Evolutionary conservation across 2,888 invertebrate species (phyloP).

Genomic region (Hemicrepidius hirtus): DNA sequence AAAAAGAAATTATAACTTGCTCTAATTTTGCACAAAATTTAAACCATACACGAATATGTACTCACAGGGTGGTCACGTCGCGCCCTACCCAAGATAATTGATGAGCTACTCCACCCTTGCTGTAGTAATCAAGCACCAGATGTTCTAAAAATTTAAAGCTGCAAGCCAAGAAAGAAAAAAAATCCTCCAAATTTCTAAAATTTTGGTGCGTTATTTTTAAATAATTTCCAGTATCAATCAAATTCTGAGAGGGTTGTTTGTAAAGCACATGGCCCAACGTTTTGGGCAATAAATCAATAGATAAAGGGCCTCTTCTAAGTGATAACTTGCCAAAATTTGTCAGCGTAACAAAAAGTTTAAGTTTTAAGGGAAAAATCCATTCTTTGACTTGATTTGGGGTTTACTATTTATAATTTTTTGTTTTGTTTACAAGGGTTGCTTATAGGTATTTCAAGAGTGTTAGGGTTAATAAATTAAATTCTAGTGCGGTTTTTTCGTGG

Average conservation of each 20-base stretch:
- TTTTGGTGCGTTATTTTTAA: not conserved
- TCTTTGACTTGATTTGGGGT: too few species aligned
- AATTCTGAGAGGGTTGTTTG: not conserved
- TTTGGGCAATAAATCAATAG: slow-evolving; percentile 35
- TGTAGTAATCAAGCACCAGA: slow-evolving; percentile 12
- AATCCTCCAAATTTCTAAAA: not conserved
- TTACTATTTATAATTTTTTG: not conserved
- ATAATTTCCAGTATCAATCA: not conserved
- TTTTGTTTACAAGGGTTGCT: slow-evolving; percentile 2
- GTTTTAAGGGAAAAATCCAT: too few species aligned
- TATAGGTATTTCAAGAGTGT: slow-evolving; percentile 10
- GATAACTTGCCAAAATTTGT: slow-evolving; percentile 49
- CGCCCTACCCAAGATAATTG: slow-evolving; percentile 1
- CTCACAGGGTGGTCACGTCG: slow-evolving; percentile 1
- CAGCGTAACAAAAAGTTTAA: too few species aligned
- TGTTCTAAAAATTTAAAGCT: not conserved
- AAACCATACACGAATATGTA: not conserved
- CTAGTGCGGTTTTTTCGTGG: slow-evolving; percentile 4
- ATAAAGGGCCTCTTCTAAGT: slow-evolving; percentile 32
- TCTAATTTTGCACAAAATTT: too few species aligned
- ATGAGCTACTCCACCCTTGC: slow-evolving; percentile 18
- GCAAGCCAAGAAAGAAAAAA: not conserved
- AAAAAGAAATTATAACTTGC: too few species aligned
- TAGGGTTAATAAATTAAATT: slow-evolving; percentile 8
- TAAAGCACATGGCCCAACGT: slow-evolving; percentile 20